Evolutionary conservation across 2,113 vertebrate genomes (phyloP), one percentile per base, ranked within the genome.

Genomic region (Taurulus bubalis): DNA sequence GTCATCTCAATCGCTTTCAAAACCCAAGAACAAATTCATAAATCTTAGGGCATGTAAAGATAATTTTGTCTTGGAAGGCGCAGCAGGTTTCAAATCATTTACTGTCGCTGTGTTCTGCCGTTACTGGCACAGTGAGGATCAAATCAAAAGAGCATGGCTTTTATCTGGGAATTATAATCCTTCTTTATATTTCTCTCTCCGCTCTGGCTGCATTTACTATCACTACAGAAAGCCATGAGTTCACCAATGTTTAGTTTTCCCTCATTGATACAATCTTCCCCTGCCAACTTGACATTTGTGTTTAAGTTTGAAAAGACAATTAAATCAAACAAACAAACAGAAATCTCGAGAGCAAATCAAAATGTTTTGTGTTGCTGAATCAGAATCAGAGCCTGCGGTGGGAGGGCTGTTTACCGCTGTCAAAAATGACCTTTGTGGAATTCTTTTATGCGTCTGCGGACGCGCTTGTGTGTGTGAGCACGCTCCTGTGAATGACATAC

Each of bases 11-110:
- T 86, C 87, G 86, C 85, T 90, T 90, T 90, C 85, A 90, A 91
- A 91, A 90, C 40, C 86, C 85, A 91, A 87, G 85, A 91, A 92
- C 87, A 92, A 91, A 92, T 87, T 92, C 85, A 90, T 90, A 91
- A 89, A 89, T 92, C 81, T 75, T 49, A n/a, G 38, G 78, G 85
- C 75, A 88, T 84, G 86, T 83, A 86, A 63, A 87, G 83, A 89
- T 80, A 77, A 84, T 93, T 85, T 89, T 67, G 68, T 87, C 85
- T 91, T 86, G 83, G 87, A 89, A 89, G 79, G 47, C 72, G 74
- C 56, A 60, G 78, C 6, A 47, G 69, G 71, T 75, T 82, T 85
- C 55, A 84, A 81, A 85, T 79, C 14, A 62, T 77, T 68, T 47
- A 42, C 63, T 74, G 81, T 84, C 83, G 83, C 85, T 85, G 81